Evolutionary conservation across 2,888 invertebrate genomes (phyloP), one percentile per base, ranked within the genome.

Genomic region (Teinopalpus imperialis): DNA sequence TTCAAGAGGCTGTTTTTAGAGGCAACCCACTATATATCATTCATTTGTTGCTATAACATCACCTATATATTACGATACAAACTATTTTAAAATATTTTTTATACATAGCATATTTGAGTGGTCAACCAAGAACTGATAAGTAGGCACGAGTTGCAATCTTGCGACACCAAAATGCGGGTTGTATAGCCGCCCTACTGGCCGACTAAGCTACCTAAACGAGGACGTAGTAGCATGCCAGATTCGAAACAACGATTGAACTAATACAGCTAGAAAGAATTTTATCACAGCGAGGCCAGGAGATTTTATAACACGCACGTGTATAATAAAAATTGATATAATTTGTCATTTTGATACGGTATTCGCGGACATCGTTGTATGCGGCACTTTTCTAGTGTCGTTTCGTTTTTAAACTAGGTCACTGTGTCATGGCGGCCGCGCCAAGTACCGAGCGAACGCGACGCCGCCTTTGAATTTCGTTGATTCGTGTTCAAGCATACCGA

Each of bases 361-460:
- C 62, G 67, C 66, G 63, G 68, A 63, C 70, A 68, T 66, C 63
- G 62, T 56, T 67, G 68, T 71, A 66, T 69, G 69, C 70, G 63
- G 67, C 69, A 65, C 66, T 76, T 69, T 70, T 72, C 74, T 79
- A 76, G 78, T 80, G 69, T 73, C 77, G 83, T 83, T 86, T 83
- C 86, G 85, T 87, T 86, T 88, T 78, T 73, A 81, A 88, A 87
- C 79, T 87, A 66, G 88, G 88, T 87, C 78, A 88, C 72, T 70
- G 69, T 87, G 88, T 86, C 87, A 79, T 73, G 79, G 79, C 81
- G 74, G 77, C 75, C 77, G 76, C 78, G 74, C 73, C 76, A 75
- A 80, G 74, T 76, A 77, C 72, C 70, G 70, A 60, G 68, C 71
- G 73, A 75, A 73, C 68, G 68, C 73, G 76, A 69, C 81, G 80